Conservation (phyloP, 2,113 vertebrate genomes). For the Ochotona princeps region DNA sequence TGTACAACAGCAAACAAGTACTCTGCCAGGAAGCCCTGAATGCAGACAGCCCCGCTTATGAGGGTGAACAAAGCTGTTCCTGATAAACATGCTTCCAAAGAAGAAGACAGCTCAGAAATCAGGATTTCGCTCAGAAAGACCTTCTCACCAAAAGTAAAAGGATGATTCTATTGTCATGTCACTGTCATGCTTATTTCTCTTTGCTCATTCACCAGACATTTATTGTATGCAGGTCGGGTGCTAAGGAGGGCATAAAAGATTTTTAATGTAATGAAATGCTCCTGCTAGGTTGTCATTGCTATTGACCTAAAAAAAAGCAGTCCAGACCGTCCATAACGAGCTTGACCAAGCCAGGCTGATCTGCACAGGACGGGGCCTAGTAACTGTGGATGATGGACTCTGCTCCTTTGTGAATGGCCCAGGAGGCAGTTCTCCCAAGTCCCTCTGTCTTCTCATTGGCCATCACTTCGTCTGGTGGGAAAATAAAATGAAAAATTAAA, state of each 20-base stretch:
- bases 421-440: not conserved
- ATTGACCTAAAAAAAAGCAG: not conserved
- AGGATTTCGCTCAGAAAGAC: constrained; percentile 4
- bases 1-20: not conserved
- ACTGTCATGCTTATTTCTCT: not conserved
- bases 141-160: not conserved
- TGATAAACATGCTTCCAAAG: not conserved
- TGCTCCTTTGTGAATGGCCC: not conserved
- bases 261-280: not conserved
- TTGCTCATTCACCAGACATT: not conserved
- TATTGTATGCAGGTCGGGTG: not conserved
- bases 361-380: not conserved
- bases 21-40: not conserved
- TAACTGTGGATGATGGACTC: not conserved
- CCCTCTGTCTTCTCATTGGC: not conserved
- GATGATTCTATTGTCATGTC: not conserved
- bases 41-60: not conserved
- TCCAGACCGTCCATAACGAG: not conserved
- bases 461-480: not conserved
- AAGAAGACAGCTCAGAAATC: not conserved
- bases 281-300: not conserved
- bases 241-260: not conserved
- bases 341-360: not conserved
- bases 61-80: not conserved
- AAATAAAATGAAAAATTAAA: not conserved